A percentile compares a stretch with the other conserved stretches of the same genome.
phyloP scores from a whole-genome alignment of 2,113 vertebrate genomes.

The Corvus hawaiiensis region DNA sequence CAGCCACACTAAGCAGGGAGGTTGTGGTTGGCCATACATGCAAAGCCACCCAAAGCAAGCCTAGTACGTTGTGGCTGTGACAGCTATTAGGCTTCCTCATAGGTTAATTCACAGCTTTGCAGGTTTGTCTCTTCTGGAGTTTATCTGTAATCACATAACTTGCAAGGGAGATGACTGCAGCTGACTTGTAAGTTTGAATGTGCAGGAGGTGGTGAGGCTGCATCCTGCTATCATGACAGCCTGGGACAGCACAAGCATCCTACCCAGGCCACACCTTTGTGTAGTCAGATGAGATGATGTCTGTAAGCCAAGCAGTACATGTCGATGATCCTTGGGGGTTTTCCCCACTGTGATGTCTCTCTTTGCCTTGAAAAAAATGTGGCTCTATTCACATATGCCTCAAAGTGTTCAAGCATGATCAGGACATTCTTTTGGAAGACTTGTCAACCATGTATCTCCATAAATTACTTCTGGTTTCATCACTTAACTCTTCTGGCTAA shows the following conservation, averaged over 20 bases:
- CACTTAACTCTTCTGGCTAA: not conserved
- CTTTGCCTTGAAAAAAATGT: not conserved
- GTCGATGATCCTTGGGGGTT: not conserved
- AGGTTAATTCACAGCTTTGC: not conserved
- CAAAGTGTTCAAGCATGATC: not conserved
- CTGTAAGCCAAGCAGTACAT: not conserved
- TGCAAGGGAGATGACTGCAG: not conserved
- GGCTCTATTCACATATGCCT: not conserved
- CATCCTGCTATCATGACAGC: not conserved
- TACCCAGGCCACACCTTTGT: not conserved
- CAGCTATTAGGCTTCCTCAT: not conserved
- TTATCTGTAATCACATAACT: not conserved
- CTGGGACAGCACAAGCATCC: not conserved
- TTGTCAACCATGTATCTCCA: not conserved
- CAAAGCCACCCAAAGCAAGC: not conserved
- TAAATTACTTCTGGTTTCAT: not conserved
- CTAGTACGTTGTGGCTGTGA: not conserved
- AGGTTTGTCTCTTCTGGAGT: not conserved
- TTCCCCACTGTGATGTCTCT: not conserved
- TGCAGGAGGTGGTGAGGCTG: not conserved
- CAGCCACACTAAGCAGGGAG: not conserved
- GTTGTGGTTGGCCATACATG: not conserved
- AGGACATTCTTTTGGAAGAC: not conserved
- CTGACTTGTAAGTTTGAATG: not conserved
- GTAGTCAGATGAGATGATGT: not conserved